Evolutionary conservation across 2,888 invertebrate species (phyloP).

Genomic region (Drosophila rubida): DNA sequence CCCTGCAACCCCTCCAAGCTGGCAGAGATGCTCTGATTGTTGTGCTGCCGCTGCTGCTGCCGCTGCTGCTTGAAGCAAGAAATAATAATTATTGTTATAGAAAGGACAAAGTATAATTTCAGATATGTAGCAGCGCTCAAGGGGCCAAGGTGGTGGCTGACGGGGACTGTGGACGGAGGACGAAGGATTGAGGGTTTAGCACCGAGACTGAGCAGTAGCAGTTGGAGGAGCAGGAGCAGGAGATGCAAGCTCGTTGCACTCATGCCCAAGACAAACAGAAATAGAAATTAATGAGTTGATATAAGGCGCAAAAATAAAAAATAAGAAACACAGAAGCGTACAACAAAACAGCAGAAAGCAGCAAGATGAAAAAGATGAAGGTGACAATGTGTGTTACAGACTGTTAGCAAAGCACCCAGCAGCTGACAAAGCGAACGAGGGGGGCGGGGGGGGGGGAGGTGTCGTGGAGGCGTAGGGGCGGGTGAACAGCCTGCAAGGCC

Average conservation of each 20-base stretch:
- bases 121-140: slow-evolving; percentile 67
- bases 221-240: too few relatives aligned
- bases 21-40: slow-evolving; percentile 54
- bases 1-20: slow-evolving; percentile 19
- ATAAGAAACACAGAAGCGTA: background rate
- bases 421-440: background rate
- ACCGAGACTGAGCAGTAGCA: background rate
- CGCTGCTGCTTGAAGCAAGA: slow-evolving; percentile 72
- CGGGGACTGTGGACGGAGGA: background rate
- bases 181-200: background rate
- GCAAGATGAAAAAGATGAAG: slow-evolving; percentile 32
- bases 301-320: slow-evolving; percentile 51
- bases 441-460: background rate
- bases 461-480: background rate
- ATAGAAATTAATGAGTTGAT: slow-evolving; percentile 78
- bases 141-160: slow-evolving; percentile 23
- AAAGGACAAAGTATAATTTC: slow-evolving; percentile 80
- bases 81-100: slow-evolving; percentile 80
- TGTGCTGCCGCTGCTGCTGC: slow-evolving; percentile 39
- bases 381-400: slow-evolving; percentile 37
- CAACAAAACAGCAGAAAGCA: background rate
- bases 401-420: slow-evolving; percentile 6
- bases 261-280: slow-evolving; percentile 70
- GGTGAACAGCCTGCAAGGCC: slow-evolving; percentile 22
- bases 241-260: slow-evolving; percentile 63